Conservation (phyloP, 2,888 invertebrate species). For the Therioaphis trifolii region DNA sequence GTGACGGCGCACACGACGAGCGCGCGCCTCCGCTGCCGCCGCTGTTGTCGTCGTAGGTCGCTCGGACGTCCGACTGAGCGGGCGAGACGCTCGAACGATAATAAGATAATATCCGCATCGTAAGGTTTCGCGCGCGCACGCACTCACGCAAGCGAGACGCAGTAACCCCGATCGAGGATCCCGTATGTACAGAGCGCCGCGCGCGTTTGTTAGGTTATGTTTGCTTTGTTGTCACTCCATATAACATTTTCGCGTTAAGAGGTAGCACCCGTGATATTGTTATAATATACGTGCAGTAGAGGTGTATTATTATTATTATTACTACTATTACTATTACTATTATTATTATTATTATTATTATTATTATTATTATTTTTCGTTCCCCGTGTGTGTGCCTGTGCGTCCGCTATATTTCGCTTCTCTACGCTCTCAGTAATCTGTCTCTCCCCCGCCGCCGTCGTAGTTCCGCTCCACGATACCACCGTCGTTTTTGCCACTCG, state of each 20-base stretch:
- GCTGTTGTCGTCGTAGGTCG: neutral
- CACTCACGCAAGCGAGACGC: neutral
- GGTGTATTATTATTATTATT: conserved; percentile 40
- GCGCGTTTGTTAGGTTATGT: conserved; percentile 58
- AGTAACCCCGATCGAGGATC: neutral
- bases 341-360: too few species aligned
- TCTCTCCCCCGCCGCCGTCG: conserved; percentile 10
- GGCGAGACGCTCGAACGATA: neutral
- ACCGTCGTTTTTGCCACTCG: neutral
- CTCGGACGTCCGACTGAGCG: neutral
- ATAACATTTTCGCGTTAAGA: conserved; percentile 3
- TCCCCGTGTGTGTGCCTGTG: neutral
- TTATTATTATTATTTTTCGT: too few species aligned
- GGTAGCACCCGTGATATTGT: neutral
- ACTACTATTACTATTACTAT: conserved; percentile 25
- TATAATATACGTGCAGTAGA: neutral
- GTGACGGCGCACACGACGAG: too few species aligned
- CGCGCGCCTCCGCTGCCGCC: neutral
- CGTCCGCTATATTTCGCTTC: neutral
- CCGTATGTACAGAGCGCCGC: neutral
- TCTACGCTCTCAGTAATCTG: conserved; percentile 14
- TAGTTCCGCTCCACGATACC: neutral
- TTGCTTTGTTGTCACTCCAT: conserved; percentile 63
- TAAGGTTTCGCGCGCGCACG: neutral
- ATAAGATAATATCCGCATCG: too few species aligned